Conservation (phyloP, 2,797 vertebrate genomes). For the Catamblyrhynchus diadema region DNA sequence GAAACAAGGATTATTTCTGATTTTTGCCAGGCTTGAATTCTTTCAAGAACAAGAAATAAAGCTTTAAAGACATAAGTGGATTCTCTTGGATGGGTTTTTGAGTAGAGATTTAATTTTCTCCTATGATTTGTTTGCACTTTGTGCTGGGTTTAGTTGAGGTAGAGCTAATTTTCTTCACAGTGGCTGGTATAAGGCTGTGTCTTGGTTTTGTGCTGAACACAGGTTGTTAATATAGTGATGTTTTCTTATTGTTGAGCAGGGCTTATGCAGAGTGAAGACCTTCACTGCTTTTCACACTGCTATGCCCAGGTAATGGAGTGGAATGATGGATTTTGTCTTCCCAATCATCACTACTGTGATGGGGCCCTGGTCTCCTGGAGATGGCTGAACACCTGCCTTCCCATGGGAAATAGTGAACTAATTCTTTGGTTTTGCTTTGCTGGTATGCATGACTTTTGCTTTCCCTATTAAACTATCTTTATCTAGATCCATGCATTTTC, state of each 20-base stretch:
- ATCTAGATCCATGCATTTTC: background rate
- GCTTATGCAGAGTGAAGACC: background rate
- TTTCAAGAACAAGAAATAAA: background rate
- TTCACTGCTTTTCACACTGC: background rate
- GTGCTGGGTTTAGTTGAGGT: background rate
- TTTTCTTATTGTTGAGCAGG: background rate
- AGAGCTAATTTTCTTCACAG: background rate
- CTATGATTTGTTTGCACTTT: background rate
- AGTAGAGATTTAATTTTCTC: background rate
- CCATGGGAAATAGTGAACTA: background rate
- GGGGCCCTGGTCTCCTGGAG: background rate
- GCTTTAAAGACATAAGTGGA: background rate
- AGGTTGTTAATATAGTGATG: background rate
- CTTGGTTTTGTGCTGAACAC: background rate
- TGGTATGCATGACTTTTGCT: background rate
- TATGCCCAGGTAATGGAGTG: background rate
- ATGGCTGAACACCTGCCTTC: background rate
- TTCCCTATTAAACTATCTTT: background rate
- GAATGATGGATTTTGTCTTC: background rate
- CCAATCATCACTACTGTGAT: fast-evolving
- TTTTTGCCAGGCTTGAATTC: background rate
- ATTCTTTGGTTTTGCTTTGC: background rate
- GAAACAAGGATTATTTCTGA: background rate
- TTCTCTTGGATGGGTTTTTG: background rate
- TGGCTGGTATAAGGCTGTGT: background rate